Evolutionary conservation across 37 sponge, comb jelly and placozoan species (phyloP), one percentile per base, ranked within the genome.

Genomic region (Spongilla lacustris): DNA sequence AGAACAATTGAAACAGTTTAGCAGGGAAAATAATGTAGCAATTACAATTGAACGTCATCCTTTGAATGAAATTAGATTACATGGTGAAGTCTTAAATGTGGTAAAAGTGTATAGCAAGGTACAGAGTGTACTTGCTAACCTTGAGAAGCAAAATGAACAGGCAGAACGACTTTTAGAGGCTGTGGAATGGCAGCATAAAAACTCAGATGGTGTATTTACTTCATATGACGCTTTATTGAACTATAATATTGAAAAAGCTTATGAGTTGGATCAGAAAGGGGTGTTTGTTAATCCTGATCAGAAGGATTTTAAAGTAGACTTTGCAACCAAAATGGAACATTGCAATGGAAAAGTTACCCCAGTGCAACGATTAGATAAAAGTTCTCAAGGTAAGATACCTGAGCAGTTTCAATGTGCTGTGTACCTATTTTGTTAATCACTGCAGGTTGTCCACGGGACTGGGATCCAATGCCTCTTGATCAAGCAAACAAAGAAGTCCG

Each of bases 401-500:
- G n/a, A n/a, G n/a, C n/a, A n/a, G n/a, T n/a, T n/a, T n/a, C n/a
- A n/a, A n/a, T n/a, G n/a, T n/a, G n/a, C n/a, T n/a, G n/a, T n/a
- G n/a, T n/a, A n/a, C n/a, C n/a, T n/a, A n/a, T n/a, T n/a, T n/a
- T n/a, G n/a, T 17, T 19, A 1, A 19, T 58, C 11, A 58, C 58
- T 58, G 14, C 21, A 58, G 58, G 19, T 1, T 58, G 58, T 14
- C 58, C 58, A 13, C 58, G 14, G 21, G 58, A 58, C n/a, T 89
- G 89, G 89, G 89, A 83, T 27, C 66, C 84, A 36, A 89, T 89
- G 89, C 83, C 84, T 1, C 5, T 28, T 74, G 86, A 90, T 49
- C 36, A 74, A 46, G 29, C 76, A 36, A 78, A 73, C 13, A 85
- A 81, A 81, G 77, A 87, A n/a, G 77, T 38, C 0, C 25, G 50